Percentiles rank a stretch among this genome's conserved stretches.
Evolutionary conservation across 2,797 vertebrate genomes (phyloP).

Genomic region (Nasua narica): DNA sequence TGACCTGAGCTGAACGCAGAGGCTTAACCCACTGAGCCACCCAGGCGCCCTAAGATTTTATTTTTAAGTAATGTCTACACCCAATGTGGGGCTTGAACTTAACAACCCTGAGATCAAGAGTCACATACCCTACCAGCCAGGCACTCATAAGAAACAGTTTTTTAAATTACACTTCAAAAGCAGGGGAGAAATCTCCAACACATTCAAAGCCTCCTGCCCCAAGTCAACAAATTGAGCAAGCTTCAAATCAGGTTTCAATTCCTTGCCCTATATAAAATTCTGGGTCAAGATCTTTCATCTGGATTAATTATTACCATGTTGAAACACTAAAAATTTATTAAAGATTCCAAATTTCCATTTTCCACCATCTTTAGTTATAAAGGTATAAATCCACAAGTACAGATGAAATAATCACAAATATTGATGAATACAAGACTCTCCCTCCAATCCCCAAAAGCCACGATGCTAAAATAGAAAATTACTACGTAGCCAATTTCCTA

Average conservation of each 20-base stretch:
- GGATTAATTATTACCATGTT: not conserved
- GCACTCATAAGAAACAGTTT: not conserved
- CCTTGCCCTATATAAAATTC: not conserved
- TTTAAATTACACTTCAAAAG: not conserved
- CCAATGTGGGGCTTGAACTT: not conserved
- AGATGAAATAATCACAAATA: not conserved
- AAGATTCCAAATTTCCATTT: not conserved
- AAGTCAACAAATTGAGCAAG: not conserved
- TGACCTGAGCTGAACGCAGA: too few relatives aligned
- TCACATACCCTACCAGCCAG: not conserved
- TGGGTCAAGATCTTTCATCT: not conserved
- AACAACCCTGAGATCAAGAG: not conserved
- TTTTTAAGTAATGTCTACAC: not conserved
- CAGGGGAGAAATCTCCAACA: not conserved
- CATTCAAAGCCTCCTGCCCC: not conserved
- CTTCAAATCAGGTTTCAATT: not conserved
- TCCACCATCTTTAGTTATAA: not conserved
- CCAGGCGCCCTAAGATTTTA: not conserved
- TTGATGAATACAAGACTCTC: not conserved
- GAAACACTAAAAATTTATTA: not conserved
- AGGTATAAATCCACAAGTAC: not conserved
- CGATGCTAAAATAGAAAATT: not conserved
- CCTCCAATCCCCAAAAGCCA: not conserved
- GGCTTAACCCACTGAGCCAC: too few relatives aligned
- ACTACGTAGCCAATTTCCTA: not conserved